Percentiles rank a stretch among this genome's conserved stretches.
phyloP scores from a whole-genome alignment of 2,888 invertebrate species.

The Laspeyria flexula region DNA sequence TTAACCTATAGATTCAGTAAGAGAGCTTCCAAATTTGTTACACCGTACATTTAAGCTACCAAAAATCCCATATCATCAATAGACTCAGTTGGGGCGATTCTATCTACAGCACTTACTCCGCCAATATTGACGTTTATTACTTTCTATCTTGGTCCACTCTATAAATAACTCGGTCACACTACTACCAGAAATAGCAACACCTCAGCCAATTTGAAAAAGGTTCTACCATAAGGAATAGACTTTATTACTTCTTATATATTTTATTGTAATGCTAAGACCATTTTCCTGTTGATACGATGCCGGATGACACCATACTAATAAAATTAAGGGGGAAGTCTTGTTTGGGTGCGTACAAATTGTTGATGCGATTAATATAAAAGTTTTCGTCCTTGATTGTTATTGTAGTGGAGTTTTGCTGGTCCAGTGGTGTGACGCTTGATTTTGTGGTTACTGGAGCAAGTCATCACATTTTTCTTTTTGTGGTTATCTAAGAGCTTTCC shows the following conservation, averaged over 20 bases:
- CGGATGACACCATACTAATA: slow-evolving; percentile 1
- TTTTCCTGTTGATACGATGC: slow-evolving; percentile 1
- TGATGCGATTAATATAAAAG: background rate
- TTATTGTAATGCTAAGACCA: background rate
- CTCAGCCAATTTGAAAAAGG: slow-evolving; percentile 2
- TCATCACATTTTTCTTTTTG: no score
- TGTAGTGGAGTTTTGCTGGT: background rate
- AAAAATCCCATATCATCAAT: no score
- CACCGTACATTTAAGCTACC: no score
- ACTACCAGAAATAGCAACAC: background rate
- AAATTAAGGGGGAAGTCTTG: background rate
- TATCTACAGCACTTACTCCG: background rate
- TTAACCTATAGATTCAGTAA: no score
- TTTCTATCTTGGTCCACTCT: background rate
- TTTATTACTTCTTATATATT: slow-evolving; percentile 2
- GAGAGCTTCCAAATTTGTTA: no score
- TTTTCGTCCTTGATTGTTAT: background rate
- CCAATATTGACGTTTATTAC: background rate
- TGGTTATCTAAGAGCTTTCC: no score
- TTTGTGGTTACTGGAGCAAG: background rate
- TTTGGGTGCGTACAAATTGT: background rate
- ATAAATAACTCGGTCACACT: background rate
- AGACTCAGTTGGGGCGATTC: background rate
- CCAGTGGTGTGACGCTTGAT: background rate
- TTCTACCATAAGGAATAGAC: background rate